These are phyloP conservation scores for Microvelia longipes DNA, from an alignment of 1,140 invertebrate genomes.

Conservation along the genomic window DNA sequence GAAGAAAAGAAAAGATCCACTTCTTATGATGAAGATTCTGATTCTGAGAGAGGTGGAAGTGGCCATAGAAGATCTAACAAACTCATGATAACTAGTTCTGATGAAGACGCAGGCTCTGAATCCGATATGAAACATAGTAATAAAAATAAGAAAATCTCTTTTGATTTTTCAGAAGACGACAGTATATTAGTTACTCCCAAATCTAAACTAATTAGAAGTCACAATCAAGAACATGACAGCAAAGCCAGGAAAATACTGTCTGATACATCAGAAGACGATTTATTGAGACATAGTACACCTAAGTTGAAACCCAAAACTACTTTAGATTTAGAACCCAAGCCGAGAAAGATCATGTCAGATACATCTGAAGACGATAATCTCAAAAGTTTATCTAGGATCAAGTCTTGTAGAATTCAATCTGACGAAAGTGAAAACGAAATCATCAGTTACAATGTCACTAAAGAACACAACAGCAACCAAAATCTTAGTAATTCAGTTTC, in stretches of 20 bases:
- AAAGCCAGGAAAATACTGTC: constrained; percentile 33
- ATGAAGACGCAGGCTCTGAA: constrained; percentile 23
- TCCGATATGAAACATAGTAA: constrained; percentile 13
- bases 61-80: constrained; percentile 18
- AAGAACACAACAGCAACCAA: constrained; percentile 3
- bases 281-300: constrained; percentile 15
- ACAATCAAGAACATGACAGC: constrained; percentile 36
- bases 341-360: constrained; percentile 37
- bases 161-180: constrained; percentile 42
- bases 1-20: constrained; percentile 73
- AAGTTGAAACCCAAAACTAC: constrained; percentile 35
- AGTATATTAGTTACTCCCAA: constrained; percentile 29
- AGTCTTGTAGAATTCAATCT: constrained; percentile 39
- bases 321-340: constrained; percentile 34
- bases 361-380: constrained; percentile 37
- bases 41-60: constrained; percentile 32
- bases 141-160: constrained; percentile 31
- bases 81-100: constrained; percentile 22
- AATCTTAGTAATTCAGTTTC: not conserved
- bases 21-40: constrained; percentile 68
- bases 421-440: constrained; percentile 43
- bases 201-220: constrained; percentile 26
- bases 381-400: constrained; percentile 31
- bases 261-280: constrained; percentile 40
- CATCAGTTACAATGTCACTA: constrained; percentile 13